Evolutionary conservation across 2,113 vertebrate species (phyloP).

Genomic region (Rhea pennata): DNA sequence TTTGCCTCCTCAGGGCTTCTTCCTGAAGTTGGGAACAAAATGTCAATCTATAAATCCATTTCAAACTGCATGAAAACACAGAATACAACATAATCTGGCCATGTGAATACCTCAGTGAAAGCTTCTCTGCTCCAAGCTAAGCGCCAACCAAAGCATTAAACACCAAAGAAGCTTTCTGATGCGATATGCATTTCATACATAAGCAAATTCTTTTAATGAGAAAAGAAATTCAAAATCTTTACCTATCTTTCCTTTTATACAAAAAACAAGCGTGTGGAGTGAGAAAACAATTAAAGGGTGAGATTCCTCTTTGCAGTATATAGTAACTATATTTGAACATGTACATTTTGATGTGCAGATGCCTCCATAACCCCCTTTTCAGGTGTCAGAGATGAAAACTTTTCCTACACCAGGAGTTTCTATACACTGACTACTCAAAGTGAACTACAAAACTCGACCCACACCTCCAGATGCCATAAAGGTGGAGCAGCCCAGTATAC

Average conservation of each 20-base stretch:
- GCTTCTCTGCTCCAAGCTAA: background rate
- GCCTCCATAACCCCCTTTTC: background rate
- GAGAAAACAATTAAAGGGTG: background rate
- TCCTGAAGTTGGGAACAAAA: conserved; percentile 70
- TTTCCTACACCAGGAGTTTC: background rate
- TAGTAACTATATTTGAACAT: background rate
- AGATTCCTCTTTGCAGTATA: background rate
- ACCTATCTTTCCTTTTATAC: background rate
- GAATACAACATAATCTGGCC: background rate
- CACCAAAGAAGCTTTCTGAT: background rate
- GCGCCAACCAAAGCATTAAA: background rate
- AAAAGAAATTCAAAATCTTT: background rate
- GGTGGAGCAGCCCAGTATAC: background rate
- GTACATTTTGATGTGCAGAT: background rate
- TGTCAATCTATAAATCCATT: background rate
- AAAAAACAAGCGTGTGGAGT: background rate
- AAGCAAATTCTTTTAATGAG: background rate
- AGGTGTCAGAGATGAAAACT: background rate
- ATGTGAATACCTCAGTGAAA: background rate
- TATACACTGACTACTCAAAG: background rate
- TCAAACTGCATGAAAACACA: background rate
- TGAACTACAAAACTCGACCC: background rate
- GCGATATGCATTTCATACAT: background rate
- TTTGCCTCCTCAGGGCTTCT: conserved; percentile 81
- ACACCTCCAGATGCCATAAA: background rate